phyloP scores from a whole-genome alignment of 1,140 invertebrate genomes.

The Kradibia gibbosae region DNA sequence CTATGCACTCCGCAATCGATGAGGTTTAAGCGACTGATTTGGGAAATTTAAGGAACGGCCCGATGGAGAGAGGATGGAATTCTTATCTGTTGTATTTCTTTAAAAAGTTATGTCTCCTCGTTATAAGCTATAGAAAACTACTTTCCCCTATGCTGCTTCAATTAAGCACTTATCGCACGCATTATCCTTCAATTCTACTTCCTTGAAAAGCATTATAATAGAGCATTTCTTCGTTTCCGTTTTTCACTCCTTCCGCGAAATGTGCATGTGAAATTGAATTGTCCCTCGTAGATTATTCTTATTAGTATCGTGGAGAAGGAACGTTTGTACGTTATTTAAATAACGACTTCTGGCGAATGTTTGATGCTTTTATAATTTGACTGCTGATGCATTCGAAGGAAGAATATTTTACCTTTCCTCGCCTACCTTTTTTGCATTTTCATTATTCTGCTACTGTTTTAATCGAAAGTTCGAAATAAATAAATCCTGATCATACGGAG shows the following conservation, averaged over 20 bases:
- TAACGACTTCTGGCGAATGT: not conserved
- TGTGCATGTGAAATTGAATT: not conserved
- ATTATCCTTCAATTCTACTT: not conserved
- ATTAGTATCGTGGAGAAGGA: not conserved
- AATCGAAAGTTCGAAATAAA: too few relatives aligned
- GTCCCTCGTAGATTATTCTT: not conserved
- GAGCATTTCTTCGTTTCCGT: too few relatives aligned
- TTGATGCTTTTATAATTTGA: not conserved
- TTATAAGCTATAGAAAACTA: conserved; percentile 3
- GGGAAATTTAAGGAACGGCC: too few relatives aligned
- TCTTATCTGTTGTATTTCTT: not conserved
- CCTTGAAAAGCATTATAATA: not conserved
- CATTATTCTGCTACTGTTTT: too few relatives aligned
- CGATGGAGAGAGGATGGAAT: not conserved
- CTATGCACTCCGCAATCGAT: not conserved
- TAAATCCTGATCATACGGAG: too few relatives aligned
- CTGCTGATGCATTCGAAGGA: too few relatives aligned
- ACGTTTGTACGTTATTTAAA: not conserved
- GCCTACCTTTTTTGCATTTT: too few relatives aligned
- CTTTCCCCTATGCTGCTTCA: not conserved
- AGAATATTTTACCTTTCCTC: too few relatives aligned
- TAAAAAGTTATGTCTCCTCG: not conserved
- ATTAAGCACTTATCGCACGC: not conserved
- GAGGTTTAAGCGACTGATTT: too few relatives aligned
- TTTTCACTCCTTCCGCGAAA: not conserved